These are phyloP conservation scores for Pomacea canaliculata DNA, from an alignment of 2,888 invertebrate species.

Conservation along the genomic window DNA sequence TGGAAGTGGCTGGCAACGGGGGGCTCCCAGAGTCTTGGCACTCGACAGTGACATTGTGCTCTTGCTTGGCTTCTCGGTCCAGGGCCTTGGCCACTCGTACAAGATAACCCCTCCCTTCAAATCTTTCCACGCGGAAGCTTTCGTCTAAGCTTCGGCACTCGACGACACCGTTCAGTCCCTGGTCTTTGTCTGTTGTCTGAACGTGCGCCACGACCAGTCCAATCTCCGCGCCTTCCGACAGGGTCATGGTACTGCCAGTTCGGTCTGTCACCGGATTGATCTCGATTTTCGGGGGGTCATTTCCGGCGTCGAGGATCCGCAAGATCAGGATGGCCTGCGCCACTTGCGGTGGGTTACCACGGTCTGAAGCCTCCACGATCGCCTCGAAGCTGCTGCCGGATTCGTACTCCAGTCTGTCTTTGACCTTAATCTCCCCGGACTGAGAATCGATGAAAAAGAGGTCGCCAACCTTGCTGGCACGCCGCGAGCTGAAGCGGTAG, in stretches of 20 bases:
- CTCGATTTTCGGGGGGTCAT: conserved; percentile 84
- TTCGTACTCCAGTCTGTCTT: conserved; percentile 37
- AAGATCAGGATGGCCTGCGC: conserved; percentile 46
- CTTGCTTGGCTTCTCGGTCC: conserved; percentile 53
- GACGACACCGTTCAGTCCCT: conserved; percentile 49
- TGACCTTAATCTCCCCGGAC: conserved; percentile 44
- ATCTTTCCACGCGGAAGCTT: conserved; percentile 35
- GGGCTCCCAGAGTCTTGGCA: conserved; percentile 59
- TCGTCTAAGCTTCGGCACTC: conserved; percentile 41
- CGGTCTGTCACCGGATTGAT: conserved; percentile 39
- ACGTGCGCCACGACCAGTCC: conserved; percentile 57
- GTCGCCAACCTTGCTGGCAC: conserved; percentile 26
- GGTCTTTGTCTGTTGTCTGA: conserved; percentile 50
- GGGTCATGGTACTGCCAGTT: conserved; percentile 30
- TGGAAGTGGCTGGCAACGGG: conserved; percentile 43
- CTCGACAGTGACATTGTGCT: conserved; percentile 52
- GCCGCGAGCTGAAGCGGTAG: conserved; percentile 62
- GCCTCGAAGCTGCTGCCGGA: conserved; percentile 38
- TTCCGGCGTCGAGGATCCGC: conserved; percentile 84
- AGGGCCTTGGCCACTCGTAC: conserved; percentile 48
- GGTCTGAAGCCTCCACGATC: conserved; percentile 54
- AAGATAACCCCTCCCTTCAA: conserved; percentile 42
- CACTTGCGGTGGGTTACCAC: conserved; percentile 43
- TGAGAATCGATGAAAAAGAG: conserved; percentile 39
- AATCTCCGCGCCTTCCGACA: conserved; percentile 45